Evolutionary conservation across 2,888 invertebrate genomes (phyloP), one percentile per base, ranked within the genome.

Genomic region (Erebia palarica): DNA sequence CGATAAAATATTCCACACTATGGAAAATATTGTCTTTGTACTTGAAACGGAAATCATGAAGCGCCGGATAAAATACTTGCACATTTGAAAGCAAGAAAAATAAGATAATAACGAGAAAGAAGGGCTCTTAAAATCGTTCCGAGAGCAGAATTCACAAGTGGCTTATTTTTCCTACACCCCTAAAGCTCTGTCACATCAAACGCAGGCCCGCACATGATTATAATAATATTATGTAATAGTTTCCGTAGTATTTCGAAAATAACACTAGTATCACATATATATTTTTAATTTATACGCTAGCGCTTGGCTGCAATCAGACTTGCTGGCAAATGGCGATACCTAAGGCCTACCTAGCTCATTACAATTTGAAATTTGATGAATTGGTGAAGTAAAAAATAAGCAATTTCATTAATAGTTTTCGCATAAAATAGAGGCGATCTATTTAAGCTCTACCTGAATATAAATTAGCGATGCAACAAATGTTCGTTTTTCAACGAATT

Each of bases 101-200:
- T 87, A 84, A 82, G 81, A 85, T 85, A 84, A 85, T 86, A 86
- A 85, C 82, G 81, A 80, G 76, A 71, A 78, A 79, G 80, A 80
- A 81, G 81, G 82, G 82, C 85, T 82, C 86, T 86, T 83, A 83
- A 80, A 84, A 83, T 82, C 80, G 82, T 76, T 78, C 78, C 79
- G 86, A 84, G 85, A 78, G 80, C 61, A 71, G 87, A 87, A 85
- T 87, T 77, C 78, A 77, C 79, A 83, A 83, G 82, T 79, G 78
- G 78, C 80, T 82, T 79, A 81, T 78, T 78, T 77, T 74, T 68
- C 68, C 63, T 65, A 73, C 68, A 36, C 60, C 66, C 18, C 42
- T 63, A 63, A 21, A 14, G 49, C 47, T 63, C 21, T 9, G 21
- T 2, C 63, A 49, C 47, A 63, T 14, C 18, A 60, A 60, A 42